Evolutionary conservation across 2,113 vertebrate species (phyloP), one percentile per base, ranked within the genome.

Genomic region (Benitochromis conjunctus): DNA sequence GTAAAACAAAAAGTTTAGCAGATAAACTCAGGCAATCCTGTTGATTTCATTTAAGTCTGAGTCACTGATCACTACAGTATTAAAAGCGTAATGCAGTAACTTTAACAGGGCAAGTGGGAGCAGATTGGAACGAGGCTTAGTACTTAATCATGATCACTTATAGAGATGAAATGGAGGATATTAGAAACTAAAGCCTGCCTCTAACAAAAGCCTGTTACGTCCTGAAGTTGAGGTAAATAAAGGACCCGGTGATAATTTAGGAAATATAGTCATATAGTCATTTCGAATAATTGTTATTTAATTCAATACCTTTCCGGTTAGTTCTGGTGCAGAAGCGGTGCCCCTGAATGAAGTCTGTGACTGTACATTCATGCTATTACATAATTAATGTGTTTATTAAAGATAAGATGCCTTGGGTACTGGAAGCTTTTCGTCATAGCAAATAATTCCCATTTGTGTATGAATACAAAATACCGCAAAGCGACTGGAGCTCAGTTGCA

Each of bases 311-410:
- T 60, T 55, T 88, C 14, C 31, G 82, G 19, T 69, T 48, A 48
- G 56, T 64, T 55, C 34, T 71, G 85, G 51, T 77, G 83, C 79
- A 87, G 26, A 92, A 84, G 11, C 1, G 6, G 7, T 54, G 46
- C 90, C 55, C 79, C 85, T 89, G 64, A 85, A 88, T 88, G 58
- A 92, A 88, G 88, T 31, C 69, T 91, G 24, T 78, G 78, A 91
- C 87, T 86, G 81, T 90, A 79, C 29, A 83, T 79, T 83, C 82
- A 81, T 66, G 46, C 87, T 77, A 79, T 92, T 94, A 85, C 86
- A 91, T 89, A 94, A 94, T 95, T 89, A 94, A 92, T 91, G 88
- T 92, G 89, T 94, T 94, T 93, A 93, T 93, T 89, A 93, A 90
- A 93, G 91, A 94, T 90, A 91, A 60, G 84, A 88, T 80, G 90